A percentile compares a stretch with the other conserved stretches of the same genome.
These are phyloP conservation scores for Potorous gilbertii DNA, from an alignment of 2,797 vertebrate genomes.

Conservation along the genomic window DNA sequence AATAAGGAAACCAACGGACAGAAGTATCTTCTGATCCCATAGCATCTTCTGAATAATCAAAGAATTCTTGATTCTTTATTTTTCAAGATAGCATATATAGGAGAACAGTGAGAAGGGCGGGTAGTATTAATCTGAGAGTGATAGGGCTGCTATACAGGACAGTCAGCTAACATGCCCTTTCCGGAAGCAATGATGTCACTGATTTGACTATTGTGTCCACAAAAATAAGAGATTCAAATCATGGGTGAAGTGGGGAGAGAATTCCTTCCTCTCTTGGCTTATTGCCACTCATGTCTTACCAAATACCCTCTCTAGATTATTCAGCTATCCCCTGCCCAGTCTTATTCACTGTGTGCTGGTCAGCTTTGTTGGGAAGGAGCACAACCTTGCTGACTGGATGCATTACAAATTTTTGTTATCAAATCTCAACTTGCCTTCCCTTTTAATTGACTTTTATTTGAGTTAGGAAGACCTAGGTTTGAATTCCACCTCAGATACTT, in stretches of 20 bases:
- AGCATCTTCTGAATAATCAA: background rate
- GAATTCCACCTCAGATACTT: background rate
- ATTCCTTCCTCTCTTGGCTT: background rate
- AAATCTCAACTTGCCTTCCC: background rate
- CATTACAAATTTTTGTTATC: background rate
- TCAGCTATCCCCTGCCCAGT: background rate
- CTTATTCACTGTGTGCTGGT: background rate
- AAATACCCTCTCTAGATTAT: background rate
- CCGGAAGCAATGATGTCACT: background rate
- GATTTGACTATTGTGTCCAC: background rate
- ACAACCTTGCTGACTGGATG: background rate
- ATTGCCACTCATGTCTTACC: background rate
- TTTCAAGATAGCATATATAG: background rate
- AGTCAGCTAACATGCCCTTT: background rate
- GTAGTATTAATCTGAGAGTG: background rate
- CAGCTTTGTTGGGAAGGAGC: background rate
- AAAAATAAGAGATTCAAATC: background rate
- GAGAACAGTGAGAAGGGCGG: background rate
- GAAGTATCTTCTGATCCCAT: background rate
- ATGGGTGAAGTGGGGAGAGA: background rate
- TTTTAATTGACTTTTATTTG: background rate
- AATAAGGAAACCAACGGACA: background rate
- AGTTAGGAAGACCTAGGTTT: background rate
- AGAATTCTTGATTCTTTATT: background rate
- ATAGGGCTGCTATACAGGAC: background rate